Evolutionary conservation across 1,140 invertebrate species (phyloP), one percentile per base, ranked within the genome.

Genomic region (Drosophila gunungcola): DNA sequence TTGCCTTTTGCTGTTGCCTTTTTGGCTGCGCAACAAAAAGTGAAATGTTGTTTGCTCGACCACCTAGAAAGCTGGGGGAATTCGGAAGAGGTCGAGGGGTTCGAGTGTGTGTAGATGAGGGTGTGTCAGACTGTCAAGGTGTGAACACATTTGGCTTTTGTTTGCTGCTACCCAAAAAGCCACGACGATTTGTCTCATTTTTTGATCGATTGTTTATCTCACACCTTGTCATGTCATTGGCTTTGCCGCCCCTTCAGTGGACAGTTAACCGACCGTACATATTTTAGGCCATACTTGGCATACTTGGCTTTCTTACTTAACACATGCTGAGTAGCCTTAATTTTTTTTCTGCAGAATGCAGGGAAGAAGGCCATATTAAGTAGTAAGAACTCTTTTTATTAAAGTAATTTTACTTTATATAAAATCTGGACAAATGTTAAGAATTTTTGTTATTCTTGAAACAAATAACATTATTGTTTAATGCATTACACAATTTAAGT

Each of bases 111-210:
- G n/a, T 38, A 36, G 43, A 57, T 29, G 51, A 46, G 78, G 73
- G 76, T 53, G 68, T 57, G 58, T 25, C 70, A 12, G 56, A 25
- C 73, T 41, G 73, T 83, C 69, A 80, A 64, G 72, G 84, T 72
- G 83, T 80, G 76, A 83, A 89, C 68, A 89, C 77, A 80, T 78
- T 89, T 84, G 73, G 77, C 84, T 84, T 80, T 84, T 88, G 84
- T 89, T 88, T 86, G 74, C 80, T 79, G 65, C 68, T 43, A 49
- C 32, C 64, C 65, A 9, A 68, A 68, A 68, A 65, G 46, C 57
- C 68, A 72, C 64, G 51, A 82, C 77, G 67, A 86, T 88, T 83
- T 88, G 84, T 88, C 79, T 80, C 52, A 63, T 89, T 80, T 78
- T 88, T 89, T 89, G 84, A 88, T 89, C 73, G 84, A 88, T 88